These are phyloP conservation scores for Manis crassicaudata DNA, from an alignment of 2,797 vertebrate species.

Conservation along the genomic window DNA sequence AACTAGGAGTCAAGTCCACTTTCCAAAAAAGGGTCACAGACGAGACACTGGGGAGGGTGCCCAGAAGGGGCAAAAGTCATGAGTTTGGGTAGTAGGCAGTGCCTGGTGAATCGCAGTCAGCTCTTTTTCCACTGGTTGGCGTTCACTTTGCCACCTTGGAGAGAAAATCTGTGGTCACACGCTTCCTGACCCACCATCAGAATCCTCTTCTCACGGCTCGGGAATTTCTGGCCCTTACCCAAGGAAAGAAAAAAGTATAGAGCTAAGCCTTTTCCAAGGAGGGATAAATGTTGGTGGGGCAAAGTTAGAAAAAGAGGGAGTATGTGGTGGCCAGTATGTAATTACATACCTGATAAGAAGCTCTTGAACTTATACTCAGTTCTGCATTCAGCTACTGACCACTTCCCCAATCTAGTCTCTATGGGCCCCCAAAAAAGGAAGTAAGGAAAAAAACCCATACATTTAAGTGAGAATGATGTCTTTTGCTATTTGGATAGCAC, in stretches of 20 bases:
- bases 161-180: neutral
- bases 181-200: neutral
- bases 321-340: neutral
- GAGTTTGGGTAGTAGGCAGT: neutral
- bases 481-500: neutral
- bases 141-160: neutral
- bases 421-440: neutral
- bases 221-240: neutral
- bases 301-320: neutral
- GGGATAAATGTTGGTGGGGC: too few species aligned
- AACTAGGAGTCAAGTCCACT: neutral
- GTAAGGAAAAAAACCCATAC: too few species aligned
- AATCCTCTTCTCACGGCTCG: neutral
- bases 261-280: neutral
- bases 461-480: neutral
- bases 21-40: neutral
- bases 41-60: neutral
- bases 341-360: neutral
- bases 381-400: neutral
- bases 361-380: neutral
- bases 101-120: too few species aligned
- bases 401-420: neutral
- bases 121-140: neutral
- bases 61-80: neutral
- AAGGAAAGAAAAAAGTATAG: neutral